phyloP scores from a whole-genome alignment of 2,113 vertebrate genomes.

The Gymnocephalus cernua region DNA sequence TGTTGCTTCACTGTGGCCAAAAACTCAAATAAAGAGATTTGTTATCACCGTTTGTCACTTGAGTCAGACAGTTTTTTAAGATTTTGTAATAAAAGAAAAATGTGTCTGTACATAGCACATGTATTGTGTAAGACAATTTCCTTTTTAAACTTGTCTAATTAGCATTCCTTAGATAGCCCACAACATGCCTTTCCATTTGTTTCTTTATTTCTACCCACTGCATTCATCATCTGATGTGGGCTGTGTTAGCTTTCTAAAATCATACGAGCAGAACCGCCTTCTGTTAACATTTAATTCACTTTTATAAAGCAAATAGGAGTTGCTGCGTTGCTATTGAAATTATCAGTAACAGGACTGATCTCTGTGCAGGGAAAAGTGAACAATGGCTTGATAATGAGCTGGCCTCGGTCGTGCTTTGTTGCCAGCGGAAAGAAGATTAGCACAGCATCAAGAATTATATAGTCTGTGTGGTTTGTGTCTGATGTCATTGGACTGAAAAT shows the following conservation, averaged over 20 bases:
- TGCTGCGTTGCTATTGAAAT: constrained; percentile 14
- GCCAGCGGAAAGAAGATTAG: constrained; percentile 62
- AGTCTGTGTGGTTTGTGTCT: constrained; percentile 59
- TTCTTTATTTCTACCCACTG: constrained; percentile 13
- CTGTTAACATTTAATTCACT: constrained; percentile 48
- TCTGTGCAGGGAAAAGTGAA: constrained; percentile 34
- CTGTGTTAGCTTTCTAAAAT: constrained; percentile 13
- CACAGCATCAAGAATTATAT: constrained; percentile 43
- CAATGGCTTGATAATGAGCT: constrained; percentile 67
- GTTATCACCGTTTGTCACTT: constrained; percentile 24
- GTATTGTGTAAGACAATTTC: background rate
- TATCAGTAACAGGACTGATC: constrained; percentile 37
- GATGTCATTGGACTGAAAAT: constrained; percentile 76
- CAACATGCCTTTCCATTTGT: background rate
- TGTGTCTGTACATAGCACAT: background rate
- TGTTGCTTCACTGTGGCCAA: constrained; percentile 49
- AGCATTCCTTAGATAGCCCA: constrained; percentile 2
- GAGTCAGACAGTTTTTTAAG: background rate
- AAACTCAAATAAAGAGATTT: constrained; percentile 71
- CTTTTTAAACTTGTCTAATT: constrained; percentile 8
- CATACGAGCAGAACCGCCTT: constrained; percentile 18
- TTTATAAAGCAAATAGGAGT: constrained; percentile 13
- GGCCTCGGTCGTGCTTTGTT: constrained; percentile 46
- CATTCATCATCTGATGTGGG: constrained; percentile 44
- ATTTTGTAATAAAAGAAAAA: background rate